Conservation (phyloP, 2,797 vertebrate species). For the Scomberomorus guttatus region DNA sequence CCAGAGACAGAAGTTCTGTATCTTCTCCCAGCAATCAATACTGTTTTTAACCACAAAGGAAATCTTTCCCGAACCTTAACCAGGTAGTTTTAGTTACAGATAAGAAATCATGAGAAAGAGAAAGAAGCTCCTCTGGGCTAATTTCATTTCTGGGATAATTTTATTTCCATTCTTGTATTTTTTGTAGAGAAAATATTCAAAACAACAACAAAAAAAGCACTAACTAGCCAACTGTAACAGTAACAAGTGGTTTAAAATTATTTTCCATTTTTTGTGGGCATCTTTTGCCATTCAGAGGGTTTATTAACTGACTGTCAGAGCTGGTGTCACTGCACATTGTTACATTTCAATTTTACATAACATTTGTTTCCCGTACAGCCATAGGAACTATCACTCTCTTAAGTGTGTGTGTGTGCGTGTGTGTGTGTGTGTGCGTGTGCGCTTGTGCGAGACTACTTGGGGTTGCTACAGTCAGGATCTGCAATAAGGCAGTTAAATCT, state of each 20-base stretch:
- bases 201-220: not conserved
- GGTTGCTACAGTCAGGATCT: conserved; percentile 1
- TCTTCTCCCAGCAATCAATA: not conserved
- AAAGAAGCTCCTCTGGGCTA: not conserved
- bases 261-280: too few species aligned
- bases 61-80: not conserved
- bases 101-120: not conserved
- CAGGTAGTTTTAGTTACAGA: not conserved
- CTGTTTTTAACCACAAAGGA: not conserved
- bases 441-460: not conserved
- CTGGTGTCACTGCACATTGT: not conserved
- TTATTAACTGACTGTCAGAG: not conserved
- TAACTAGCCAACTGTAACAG: not conserved
- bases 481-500: conserved; percentile 44
- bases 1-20: not conserved
- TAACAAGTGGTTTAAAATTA: too few species aligned
- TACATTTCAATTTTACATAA: not conserved
- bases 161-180: not conserved
- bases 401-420: too few species aligned
- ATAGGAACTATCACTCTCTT: not conserved
- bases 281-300: not conserved
- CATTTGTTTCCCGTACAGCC: too few species aligned
- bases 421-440: not conserved
- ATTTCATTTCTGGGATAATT: not conserved
- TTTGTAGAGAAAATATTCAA: not conserved